Percentiles rank a stretch among this genome's conserved stretches.
These are phyloP conservation scores for Vanessa cardui DNA, from an alignment of 2,888 invertebrate species.

Conservation along the genomic window DNA sequence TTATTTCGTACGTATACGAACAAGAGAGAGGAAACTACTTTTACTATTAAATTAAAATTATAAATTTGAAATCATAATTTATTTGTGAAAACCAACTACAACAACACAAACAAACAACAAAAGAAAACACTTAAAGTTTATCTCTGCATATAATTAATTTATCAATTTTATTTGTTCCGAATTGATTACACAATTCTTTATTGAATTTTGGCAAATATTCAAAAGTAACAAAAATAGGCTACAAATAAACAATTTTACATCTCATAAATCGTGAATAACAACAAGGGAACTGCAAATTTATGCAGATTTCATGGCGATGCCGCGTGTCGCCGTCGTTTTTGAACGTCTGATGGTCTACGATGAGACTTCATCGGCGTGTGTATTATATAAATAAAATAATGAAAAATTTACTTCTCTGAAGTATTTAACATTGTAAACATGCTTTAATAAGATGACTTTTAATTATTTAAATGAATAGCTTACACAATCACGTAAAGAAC, in stretches of 20 bases:
- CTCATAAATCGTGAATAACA: conserved; percentile 68
- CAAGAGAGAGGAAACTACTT: no score
- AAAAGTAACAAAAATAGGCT: conserved; percentile 51
- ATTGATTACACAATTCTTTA: neutral
- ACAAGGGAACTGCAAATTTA: conserved; percentile 77
- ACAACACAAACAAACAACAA: no score
- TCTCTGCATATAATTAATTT: no score
- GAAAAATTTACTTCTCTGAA: neutral
- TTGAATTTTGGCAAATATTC: conserved; percentile 34
- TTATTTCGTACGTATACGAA: no score
- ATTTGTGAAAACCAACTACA: no score
- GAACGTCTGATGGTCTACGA: conserved; percentile 13
- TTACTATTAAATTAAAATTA: no score
- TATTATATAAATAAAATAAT: neutral
- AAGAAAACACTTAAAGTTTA: no score
- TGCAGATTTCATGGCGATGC: conserved; percentile 70
- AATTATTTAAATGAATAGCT: no score
- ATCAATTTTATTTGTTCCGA: neutral
- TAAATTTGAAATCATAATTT: no score
- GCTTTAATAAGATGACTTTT: neutral
- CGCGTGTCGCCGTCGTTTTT: conserved; percentile 45
- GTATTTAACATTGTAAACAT: neutral
- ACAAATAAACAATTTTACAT: conserved; percentile 75
- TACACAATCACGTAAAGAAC: no score
- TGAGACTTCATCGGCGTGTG: neutral